phyloP scores from a whole-genome alignment of 2,113 vertebrate genomes.

The Anoplopoma fimbria region DNA sequence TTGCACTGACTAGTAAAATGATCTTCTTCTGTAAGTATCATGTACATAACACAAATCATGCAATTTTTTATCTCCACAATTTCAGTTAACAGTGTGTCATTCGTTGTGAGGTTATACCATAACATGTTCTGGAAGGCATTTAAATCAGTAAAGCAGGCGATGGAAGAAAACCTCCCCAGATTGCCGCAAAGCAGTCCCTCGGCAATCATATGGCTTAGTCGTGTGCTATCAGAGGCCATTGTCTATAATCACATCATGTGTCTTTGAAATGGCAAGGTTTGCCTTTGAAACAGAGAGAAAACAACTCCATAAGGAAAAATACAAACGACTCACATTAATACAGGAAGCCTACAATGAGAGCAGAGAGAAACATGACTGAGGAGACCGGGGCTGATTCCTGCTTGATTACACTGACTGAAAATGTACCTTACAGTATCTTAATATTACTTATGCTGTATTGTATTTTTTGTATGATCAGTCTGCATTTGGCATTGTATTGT shows the following conservation, averaged over 20 bases:
- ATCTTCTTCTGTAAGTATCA: neutral
- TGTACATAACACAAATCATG: neutral
- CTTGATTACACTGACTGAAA: neutral
- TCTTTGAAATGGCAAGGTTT: constrained; percentile 31
- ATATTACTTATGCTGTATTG: neutral
- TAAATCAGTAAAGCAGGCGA: neutral
- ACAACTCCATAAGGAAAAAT: constrained; percentile 9
- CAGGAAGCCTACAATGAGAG: neutral
- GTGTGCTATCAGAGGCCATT: constrained; percentile 34
- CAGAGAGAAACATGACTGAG: neutral
- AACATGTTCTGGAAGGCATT: constrained; percentile 21
- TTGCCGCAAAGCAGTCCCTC: constrained; percentile 23
- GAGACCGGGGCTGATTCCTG: constrained; percentile 15
- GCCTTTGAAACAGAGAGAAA: neutral
- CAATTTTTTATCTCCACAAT: neutral
- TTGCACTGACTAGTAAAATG: neutral
- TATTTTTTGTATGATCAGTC: neutral
- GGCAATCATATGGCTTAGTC: constrained; percentile 24
- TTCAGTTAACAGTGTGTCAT: neutral
- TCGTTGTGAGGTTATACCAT: neutral
- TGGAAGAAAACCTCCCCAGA: constrained; percentile 20
- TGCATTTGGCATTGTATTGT: neutral
- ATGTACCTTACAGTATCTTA: neutral
- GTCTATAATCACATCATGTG: constrained; percentile 57
- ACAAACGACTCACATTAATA: constrained; percentile 11